phyloP scores from a whole-genome alignment of 1,140 invertebrate species.

The Nasonia giraulti region DNA sequence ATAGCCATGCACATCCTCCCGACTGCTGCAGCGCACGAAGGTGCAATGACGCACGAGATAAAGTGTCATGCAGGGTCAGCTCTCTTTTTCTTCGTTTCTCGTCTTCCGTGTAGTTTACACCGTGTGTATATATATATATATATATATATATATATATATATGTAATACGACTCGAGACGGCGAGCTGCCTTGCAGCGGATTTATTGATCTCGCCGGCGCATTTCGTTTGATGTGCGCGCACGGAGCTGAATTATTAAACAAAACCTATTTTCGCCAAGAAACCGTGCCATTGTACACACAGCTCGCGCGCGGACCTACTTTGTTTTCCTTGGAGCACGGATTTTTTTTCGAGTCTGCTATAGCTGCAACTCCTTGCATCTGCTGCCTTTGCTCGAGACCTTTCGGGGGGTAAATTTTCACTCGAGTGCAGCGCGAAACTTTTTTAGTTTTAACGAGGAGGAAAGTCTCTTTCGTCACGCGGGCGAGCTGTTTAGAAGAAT shows the following conservation, averaged over 20 bases:
- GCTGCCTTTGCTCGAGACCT: not conserved
- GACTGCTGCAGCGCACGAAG: not conserved
- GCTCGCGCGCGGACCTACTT: not conserved
- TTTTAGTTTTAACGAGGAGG: not conserved
- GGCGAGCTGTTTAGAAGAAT: not conserved
- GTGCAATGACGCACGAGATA: slow-evolving; percentile 1
- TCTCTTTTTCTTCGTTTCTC: not conserved
- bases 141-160: not conserved
- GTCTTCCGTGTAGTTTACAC: too few relatives aligned
- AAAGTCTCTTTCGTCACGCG: not conserved
- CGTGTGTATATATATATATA: not conserved
- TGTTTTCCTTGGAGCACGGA: not conserved
- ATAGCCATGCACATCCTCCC: too few relatives aligned
- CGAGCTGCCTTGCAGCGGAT: not conserved
- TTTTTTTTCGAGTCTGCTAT: not conserved
- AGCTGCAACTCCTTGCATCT: not conserved
- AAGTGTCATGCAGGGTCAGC: not conserved
- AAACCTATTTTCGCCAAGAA: not conserved
- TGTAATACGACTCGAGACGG: not conserved
- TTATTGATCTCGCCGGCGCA: not conserved
- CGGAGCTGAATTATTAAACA: not conserved
- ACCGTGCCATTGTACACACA: not conserved
- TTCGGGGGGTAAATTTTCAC: not conserved
- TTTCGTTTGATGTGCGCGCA: not conserved
- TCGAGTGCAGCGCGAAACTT: not conserved